These are phyloP conservation scores for Dendrolimus punctatus DNA, from an alignment of 1,140 invertebrate genomes.

Conservation along the genomic window DNA sequence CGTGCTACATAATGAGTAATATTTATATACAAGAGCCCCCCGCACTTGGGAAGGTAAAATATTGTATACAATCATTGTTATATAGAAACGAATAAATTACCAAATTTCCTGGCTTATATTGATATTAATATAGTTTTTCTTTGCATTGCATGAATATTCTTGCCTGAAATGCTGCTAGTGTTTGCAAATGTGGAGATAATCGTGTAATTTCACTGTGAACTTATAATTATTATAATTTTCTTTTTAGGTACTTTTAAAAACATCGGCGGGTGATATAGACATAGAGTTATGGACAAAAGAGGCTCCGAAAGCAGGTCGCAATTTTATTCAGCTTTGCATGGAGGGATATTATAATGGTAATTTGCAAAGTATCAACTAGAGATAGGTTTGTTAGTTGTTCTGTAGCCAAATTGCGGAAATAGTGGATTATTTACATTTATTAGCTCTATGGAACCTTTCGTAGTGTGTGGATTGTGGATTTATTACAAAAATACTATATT, in stretches of 20 bases:
- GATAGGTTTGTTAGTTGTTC: no score
- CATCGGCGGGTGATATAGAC: conserved; percentile 96
- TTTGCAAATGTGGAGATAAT: neutral
- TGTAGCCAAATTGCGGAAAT: no score
- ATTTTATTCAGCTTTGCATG: conserved; percentile 97
- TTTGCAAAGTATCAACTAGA: no score
- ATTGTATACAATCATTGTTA: conserved; percentile 4
- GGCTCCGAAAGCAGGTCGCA: conserved; percentile 94
- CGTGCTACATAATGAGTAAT: conserved; percentile 53
- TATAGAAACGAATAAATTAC: neutral
- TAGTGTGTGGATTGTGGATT: no score
- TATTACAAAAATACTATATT: no score
- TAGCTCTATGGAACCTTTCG: no score
- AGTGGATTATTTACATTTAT: no score
- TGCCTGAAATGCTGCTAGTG: no score
- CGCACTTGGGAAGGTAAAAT: conserved; percentile 90
- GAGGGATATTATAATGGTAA: conserved; percentile 95
- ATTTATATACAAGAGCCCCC: conserved; percentile 98
- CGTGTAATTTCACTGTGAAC: neutral
- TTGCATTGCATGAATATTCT: no score
- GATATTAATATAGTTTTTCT: neutral
- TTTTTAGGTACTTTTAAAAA: conserved; percentile 84
- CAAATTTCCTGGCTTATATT: conserved; percentile 13
- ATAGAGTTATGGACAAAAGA: conserved; percentile 98
- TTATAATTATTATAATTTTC: conserved; percentile 10